Evolutionary conservation across 1,140 invertebrate genomes (phyloP).

Genomic region (Harpegnathos saltator): DNA sequence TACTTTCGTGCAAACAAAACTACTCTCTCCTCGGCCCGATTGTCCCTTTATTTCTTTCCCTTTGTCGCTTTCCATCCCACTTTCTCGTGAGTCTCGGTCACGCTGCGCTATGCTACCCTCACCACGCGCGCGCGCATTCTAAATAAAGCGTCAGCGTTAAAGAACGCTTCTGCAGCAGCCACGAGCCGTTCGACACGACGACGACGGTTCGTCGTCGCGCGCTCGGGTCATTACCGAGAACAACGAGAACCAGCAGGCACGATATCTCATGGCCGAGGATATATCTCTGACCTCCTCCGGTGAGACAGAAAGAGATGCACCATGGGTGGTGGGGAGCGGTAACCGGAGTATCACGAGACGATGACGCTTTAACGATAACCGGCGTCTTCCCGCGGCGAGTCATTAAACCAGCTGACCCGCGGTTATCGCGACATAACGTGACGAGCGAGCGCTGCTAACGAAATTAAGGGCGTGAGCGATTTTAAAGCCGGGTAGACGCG

Average conservation of each 20-base stretch:
- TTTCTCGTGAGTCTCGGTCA: not conserved
- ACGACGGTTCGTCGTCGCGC: too few relatives aligned
- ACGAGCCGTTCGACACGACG: not conserved
- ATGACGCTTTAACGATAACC: constrained; percentile 44
- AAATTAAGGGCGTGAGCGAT: constrained; percentile 71
- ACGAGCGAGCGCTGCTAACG: constrained; percentile 53
- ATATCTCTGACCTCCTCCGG: constrained; percentile 10
- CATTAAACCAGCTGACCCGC: constrained; percentile 60
- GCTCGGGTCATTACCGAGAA: constrained; percentile 45
- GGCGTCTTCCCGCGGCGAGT: constrained; percentile 37
- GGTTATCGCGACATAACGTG: constrained; percentile 65
- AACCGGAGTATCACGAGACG: constrained; percentile 28
- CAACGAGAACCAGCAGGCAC: constrained; percentile 32
- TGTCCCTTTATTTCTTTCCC: too few relatives aligned
- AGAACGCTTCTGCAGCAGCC: not conserved
- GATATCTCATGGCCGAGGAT: constrained; percentile 29
- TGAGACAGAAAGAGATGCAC: not conserved
- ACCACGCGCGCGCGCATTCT: too few relatives aligned
- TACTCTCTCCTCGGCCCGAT: too few relatives aligned
- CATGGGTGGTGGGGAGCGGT: not conserved
- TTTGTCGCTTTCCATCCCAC: not conserved
- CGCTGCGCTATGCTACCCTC: not conserved
- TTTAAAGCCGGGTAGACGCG: constrained; percentile 47
- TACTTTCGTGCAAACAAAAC: not conserved
- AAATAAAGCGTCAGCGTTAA: constrained; percentile 19